Base-by-base conservation (phyloP, 2,113 vertebrate genomes). In the Bufo gargarizans region DNA sequence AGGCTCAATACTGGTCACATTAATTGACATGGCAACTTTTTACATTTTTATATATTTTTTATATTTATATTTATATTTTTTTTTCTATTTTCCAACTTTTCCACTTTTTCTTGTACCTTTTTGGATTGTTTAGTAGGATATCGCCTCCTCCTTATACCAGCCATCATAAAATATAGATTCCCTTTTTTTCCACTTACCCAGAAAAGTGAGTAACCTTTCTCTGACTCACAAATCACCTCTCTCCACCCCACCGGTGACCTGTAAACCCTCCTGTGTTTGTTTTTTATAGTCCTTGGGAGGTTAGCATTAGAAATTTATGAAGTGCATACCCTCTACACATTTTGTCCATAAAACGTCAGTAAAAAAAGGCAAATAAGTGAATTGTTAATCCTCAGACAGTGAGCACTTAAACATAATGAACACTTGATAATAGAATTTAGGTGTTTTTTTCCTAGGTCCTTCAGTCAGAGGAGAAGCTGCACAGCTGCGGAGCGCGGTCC, bases 261-360 rank as follows among this genome's bases (percentile, higher is more conserved):
- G 72, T 89, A 89, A 89, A 84, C 72, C 61, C 63, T 69, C 61
- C 80, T 58, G 58, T 76, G 67, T 19, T 53, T 71, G 77, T 67
- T 80, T 87, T 89, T 89, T 89, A 89, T 65, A 84, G 67, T 71
- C 82, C 87, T 77, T 77, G 45, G 74, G 87, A 89, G 87, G 82
- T 88, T 84, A 20, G 81, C 65, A 55, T 89, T 89, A 89, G 87
- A 89, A 89, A 89, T 89, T 89, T 89, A 89, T 89, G 67, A 81
- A 89, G 87, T 84, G 82, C 87, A 89, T 89, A 84, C 82, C 72
- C 82, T 78, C 87, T 84, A 84, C 87, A 89, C 87, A 61, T 89
- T 89, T 55, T 89, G 87, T 89, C 72, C 87, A 89, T 89, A 89
- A 89, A 88, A 84, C 33, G 72, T 83, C 79, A 89, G 84, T 89